A percentile compares a stretch with the other conserved stretches of the same genome.
These are phyloP conservation scores for Drosophila demipolita DNA, from an alignment of 2,888 invertebrate species.

Conservation along the genomic window DNA sequence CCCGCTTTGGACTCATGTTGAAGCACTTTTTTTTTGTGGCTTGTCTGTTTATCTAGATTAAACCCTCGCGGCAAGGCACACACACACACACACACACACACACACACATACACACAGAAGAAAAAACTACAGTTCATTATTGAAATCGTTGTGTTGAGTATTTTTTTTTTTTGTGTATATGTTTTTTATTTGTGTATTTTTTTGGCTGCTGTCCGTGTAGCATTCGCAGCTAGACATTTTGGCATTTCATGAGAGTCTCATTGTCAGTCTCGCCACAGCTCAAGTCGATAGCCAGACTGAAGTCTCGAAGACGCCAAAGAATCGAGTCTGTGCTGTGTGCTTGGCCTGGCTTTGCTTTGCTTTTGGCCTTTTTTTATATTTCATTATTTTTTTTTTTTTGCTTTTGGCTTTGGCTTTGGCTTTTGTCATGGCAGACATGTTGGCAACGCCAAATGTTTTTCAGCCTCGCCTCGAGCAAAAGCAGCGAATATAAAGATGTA, in stretches of 20 bases:
- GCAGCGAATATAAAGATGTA: slow-evolving; percentile 61
- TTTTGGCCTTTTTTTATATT: slow-evolving; percentile 8
- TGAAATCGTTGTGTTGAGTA: slow-evolving; percentile 74
- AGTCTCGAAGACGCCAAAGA: slow-evolving; percentile 23
- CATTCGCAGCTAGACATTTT: slow-evolving; percentile 78
- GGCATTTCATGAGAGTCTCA: slow-evolving; percentile 76
- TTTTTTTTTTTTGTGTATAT: slow-evolving; percentile 12
- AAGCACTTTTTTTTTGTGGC: slow-evolving; percentile 63
- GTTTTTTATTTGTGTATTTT: slow-evolving; percentile 26
- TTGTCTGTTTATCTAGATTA: slow-evolving; percentile 78
- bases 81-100: slow-evolving; percentile 47
- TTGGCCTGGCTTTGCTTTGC: slow-evolving; percentile 32
- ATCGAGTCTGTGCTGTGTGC: slow-evolving; percentile 19
- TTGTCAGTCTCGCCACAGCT: slow-evolving; percentile 57
- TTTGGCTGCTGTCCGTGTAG: slow-evolving; percentile 56
- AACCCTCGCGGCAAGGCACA: slow-evolving; percentile 65
- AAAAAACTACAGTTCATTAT: slow-evolving; percentile 76
- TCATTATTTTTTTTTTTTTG: slow-evolving; percentile 5
- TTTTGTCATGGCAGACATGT: slow-evolving; percentile 79
- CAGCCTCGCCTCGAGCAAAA: slow-evolving; percentile 53
- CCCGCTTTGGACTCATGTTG: slow-evolving; percentile 52
- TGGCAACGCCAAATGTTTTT: slow-evolving; percentile 75
- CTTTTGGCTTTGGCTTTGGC: slow-evolving; percentile 32
- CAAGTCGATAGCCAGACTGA: slow-evolving; percentile 38
- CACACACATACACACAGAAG: slow-evolving; percentile 27